These are phyloP conservation scores for Enteromius mattozi DNA, from an alignment of 2,797 vertebrate species.

Conservation along the genomic window DNA sequence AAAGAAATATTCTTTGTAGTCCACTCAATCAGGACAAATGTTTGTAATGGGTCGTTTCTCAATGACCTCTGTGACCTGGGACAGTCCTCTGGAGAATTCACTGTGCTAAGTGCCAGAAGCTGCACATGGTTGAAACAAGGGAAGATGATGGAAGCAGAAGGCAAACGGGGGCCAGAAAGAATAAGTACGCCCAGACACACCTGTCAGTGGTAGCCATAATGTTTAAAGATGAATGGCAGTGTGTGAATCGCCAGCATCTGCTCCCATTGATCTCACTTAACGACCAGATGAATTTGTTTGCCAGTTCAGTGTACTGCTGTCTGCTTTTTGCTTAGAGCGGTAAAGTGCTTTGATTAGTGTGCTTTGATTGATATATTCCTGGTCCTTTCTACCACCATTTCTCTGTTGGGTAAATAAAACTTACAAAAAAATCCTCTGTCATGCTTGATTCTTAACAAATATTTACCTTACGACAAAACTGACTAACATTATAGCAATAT, in stretches of 20 bases:
- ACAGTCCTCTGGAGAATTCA: not conserved
- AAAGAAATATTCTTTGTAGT: not conserved
- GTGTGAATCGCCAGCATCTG: conserved; percentile 11
- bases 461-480: not conserved
- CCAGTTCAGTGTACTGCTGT: not conserved
- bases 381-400: not conserved
- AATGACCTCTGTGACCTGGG: conserved; percentile 28
- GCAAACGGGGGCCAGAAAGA: not conserved
- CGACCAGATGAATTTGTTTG: not conserved
- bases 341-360: not conserved
- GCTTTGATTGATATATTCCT: not conserved
- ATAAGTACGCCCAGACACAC: not conserved
- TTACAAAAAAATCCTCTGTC: not conserved
- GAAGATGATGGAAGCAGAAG: conserved; percentile 2
- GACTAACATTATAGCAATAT: not conserved
- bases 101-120: not conserved
- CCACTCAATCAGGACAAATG: conserved; percentile 25
- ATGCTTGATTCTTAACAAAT: not conserved
- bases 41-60: conserved; percentile 3
- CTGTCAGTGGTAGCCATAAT: conserved; percentile 14
- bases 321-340: conserved; percentile 9
- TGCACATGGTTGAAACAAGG: conserved; percentile 14
- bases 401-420: not conserved
- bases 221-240: conserved; percentile 16
- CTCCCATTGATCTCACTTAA: conserved; percentile 14